Conservation (phyloP, 2,888 invertebrate genomes). For the Temnothorax ravouxi region DNA sequence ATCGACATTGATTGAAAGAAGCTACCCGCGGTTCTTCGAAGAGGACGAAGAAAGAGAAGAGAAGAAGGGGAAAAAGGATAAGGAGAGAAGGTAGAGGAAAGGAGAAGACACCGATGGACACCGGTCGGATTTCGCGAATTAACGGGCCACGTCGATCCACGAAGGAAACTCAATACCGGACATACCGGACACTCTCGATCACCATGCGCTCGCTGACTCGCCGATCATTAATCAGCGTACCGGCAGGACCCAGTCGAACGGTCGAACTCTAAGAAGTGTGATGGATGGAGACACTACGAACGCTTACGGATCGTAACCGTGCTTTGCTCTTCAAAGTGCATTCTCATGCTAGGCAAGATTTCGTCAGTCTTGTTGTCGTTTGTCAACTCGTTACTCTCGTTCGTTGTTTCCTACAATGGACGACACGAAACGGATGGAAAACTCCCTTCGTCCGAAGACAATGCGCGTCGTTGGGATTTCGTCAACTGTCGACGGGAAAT, state of each 20-base stretch:
- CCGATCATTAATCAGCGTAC: slow-evolving; percentile 74
- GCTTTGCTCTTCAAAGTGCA: slow-evolving; percentile 73
- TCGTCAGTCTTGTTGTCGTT: slow-evolving; percentile 69
- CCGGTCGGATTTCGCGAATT: slow-evolving; percentile 70
- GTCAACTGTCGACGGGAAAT: slow-evolving; percentile 20
- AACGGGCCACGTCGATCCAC: slow-evolving; percentile 61
- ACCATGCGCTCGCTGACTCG: slow-evolving; percentile 41
- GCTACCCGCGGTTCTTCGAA: slow-evolving; percentile 55
- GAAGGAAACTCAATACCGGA: slow-evolving; percentile 49
- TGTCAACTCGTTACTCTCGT: slow-evolving; percentile 58
- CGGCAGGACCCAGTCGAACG: slow-evolving; percentile 41
- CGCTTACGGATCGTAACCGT: slow-evolving; percentile 60
- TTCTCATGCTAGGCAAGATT: slow-evolving; percentile 70
- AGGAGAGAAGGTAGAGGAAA: slow-evolving; percentile 11
- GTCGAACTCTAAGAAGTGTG: slow-evolving; percentile 65
- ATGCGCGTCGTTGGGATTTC: neutral
- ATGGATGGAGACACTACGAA: slow-evolving; percentile 72
- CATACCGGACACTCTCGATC: slow-evolving; percentile 53
- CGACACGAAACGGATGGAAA: slow-evolving; percentile 16
- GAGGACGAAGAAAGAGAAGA: slow-evolving; percentile 22
- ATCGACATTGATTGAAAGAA: slow-evolving; percentile 80
- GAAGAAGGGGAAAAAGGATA: neutral
- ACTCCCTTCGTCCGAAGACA: neutral
- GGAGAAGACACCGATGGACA: slow-evolving; percentile 36
- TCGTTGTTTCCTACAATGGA: slow-evolving; percentile 21